Evolutionary conservation across 2,888 invertebrate genomes (phyloP), one percentile per base, ranked within the genome.

Genomic region (Rhodophaea formosa): DNA sequence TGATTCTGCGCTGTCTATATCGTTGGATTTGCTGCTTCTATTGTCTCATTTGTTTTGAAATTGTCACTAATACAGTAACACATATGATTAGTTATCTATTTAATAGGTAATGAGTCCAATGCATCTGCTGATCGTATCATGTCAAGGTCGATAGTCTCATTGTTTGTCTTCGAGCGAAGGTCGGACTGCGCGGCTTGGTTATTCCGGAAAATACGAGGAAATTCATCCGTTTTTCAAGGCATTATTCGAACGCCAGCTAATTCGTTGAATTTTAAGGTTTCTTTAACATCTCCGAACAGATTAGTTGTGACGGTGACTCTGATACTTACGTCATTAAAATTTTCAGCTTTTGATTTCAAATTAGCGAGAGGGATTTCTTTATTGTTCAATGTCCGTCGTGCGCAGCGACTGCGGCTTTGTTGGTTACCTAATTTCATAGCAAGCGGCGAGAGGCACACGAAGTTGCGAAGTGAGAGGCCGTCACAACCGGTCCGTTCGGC

Each of bases 391-490:
- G 72, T 69, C 66, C 71, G 78, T 77, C 78, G 77, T 80, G 80
- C 77, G 80, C 79, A 77, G 75, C 79, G 79, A 83, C 74, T 82
- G 79, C 75, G 79, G 78, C 80, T 82, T 88, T 84, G 86, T 84
- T 84, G 86, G 88, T 88, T 90, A 90, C 90, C 89, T 87, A 90
- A 90, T 89, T 90, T 85, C 82, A 82, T 83, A 86, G 88, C 83
- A 75, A 86, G 77, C 82, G 74, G 76, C 77, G 79, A 82, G 84
- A 82, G 83, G 86, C 82, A 80, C 78, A 84, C 82, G 79, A 80
- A 81, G 86, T 91, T 88, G 87, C 89, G 77, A 90, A 90, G 90
- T 90, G 89, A 90, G 90, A 91, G 91, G 90, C 88, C 86, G 84
- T 76, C 84, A 75, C 82, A 88, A 90, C 88, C 89, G 89, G 91